phyloP scores from a whole-genome alignment of 2,113 vertebrate species.

The Archocentrus centrarchus region DNA sequence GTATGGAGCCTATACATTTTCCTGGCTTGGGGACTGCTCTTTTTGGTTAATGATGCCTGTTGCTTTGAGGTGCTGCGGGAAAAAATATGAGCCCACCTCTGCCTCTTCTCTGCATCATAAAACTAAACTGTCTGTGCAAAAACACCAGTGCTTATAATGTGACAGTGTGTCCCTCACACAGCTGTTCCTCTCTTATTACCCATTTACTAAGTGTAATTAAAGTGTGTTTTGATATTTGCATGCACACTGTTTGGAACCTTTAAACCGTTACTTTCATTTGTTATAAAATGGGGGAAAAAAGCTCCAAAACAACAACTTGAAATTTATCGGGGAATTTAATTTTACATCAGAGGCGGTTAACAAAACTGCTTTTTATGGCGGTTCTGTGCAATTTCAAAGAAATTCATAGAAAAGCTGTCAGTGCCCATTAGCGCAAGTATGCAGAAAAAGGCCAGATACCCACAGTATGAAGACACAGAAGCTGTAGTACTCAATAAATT shows the following conservation, averaged over 20 bases:
- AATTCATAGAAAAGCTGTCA: background rate
- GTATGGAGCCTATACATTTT: background rate
- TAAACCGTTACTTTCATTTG: background rate
- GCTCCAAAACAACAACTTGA: background rate
- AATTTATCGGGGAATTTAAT: background rate
- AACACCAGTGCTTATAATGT: background rate
- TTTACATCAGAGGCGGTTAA: background rate
- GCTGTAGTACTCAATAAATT: background rate
- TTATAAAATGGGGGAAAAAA: background rate
- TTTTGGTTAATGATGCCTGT: background rate
- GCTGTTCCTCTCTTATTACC: slow-evolving; percentile 5
- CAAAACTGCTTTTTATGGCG: background rate
- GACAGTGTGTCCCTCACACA: background rate
- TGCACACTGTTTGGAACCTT: slow-evolving; percentile 3
- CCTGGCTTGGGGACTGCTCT: background rate
- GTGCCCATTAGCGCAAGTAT: background rate
- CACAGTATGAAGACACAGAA: background rate
- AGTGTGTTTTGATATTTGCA: slow-evolving; percentile 3
- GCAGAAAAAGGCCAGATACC: background rate
- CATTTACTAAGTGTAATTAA: slow-evolving; percentile 9
- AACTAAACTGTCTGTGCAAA: background rate
- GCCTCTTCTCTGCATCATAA: background rate
- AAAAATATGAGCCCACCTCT: background rate
- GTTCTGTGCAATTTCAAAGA: background rate
- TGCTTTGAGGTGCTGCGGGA: background rate